Percentiles rank a stretch among this genome's conserved stretches.
These are phyloP conservation scores for Fissipunctia ypsillon DNA, from an alignment of 2,888 invertebrate genomes.

Conservation along the genomic window DNA sequence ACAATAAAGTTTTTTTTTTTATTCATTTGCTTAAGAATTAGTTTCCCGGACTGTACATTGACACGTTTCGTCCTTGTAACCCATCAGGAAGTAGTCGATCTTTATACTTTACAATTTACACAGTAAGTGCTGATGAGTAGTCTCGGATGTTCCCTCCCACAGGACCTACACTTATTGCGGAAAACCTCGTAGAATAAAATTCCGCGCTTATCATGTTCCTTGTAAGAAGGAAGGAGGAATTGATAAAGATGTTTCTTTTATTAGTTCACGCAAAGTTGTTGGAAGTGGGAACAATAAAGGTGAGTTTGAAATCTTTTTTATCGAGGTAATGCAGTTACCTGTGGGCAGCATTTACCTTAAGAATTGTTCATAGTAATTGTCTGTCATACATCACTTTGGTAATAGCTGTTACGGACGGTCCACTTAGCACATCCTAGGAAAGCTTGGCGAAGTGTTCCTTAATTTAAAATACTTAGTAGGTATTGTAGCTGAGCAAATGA, in stretches of 20 bases:
- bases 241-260: slow-evolving; percentile 68
- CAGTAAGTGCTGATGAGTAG: slow-evolving; percentile 73
- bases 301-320: slow-evolving; percentile 1
- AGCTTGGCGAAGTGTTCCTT: not conserved
- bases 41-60: not conserved
- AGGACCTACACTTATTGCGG: slow-evolving; percentile 78
- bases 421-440: not conserved
- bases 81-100: slow-evolving; percentile 85
- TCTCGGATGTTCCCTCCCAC: slow-evolving; percentile 84
- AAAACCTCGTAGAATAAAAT: slow-evolving; percentile 79
- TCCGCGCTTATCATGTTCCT: slow-evolving; percentile 70
- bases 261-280: slow-evolving; percentile 57
- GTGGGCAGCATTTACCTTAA: not conserved
- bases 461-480: not conserved
- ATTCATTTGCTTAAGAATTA: not conserved
- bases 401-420: not conserved
- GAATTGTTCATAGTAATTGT: slow-evolving; percentile 16
- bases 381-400: not conserved
- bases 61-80: slow-evolving; percentile 79
- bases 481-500: not conserved
- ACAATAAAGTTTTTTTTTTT: too few relatives aligned
- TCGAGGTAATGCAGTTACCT: slow-evolving; percentile 11
- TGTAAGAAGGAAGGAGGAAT: slow-evolving; percentile 70
- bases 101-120: slow-evolving; percentile 73
- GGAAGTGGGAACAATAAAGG: slow-evolving; percentile 11